Percentiles rank a stretch among this genome's conserved stretches.
Conservation (phyloP, 53 echinoderm and acorn worm genomes). For the Arbacia lixula region DNA sequence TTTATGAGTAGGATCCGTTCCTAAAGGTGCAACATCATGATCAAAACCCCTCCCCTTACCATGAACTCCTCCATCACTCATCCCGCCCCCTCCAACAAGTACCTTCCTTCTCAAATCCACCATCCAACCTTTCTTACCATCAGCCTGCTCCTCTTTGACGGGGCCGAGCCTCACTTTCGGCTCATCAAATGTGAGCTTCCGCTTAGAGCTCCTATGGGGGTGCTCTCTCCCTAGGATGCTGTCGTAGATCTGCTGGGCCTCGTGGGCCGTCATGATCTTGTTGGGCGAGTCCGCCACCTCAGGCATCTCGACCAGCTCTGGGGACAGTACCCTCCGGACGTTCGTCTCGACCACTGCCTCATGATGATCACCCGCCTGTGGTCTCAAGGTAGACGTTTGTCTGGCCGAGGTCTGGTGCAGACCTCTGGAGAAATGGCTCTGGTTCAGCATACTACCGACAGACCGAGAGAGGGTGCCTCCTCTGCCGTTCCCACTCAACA, state of each 20-base stretch:
- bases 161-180: too few species aligned
- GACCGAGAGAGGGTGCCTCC: conserved; percentile 3
- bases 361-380: not conserved
- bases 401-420: too few species aligned
- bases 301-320: conserved; percentile 58
- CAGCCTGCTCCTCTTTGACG: too few species aligned
- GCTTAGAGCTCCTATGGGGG: conserved; percentile 46
- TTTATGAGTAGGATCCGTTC: too few species aligned
- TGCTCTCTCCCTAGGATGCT: conserved; percentile 52
- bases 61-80: too few species aligned
- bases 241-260: conserved; percentile 71
- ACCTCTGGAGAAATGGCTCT: conserved; percentile 3
- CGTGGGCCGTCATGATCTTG: conserved; percentile 61
- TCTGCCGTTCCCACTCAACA: not conserved
- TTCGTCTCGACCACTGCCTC: not conserved
- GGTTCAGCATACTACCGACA: conserved; percentile 13
- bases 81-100: too few species aligned
- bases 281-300: conserved; percentile 47
- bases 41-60: too few species aligned
- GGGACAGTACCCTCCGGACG: not conserved
- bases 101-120: too few species aligned
- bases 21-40: too few species aligned
- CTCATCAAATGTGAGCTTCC: conserved; percentile 65
- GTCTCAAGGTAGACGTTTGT: not conserved
- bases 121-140: too few species aligned